Conservation (phyloP, 2,797 vertebrate genomes). For the Nannoperca obscura region DNA sequence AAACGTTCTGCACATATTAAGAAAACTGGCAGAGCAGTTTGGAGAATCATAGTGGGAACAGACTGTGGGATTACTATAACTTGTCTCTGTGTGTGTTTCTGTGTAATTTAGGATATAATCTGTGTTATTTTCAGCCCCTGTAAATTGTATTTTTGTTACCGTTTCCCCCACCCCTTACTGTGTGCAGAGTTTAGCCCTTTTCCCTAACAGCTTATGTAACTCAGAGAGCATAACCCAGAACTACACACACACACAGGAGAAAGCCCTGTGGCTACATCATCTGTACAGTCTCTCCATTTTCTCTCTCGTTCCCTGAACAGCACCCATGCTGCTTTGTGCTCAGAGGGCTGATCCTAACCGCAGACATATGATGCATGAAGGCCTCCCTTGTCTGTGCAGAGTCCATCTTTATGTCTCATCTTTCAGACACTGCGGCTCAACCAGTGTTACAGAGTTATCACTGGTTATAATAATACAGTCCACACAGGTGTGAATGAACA, state of each 20-base stretch:
- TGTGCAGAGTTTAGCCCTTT: conserved; percentile 55
- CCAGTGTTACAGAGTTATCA: not conserved
- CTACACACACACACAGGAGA: conserved; percentile 26
- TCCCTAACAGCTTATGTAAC: conserved; percentile 72
- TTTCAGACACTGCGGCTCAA: conserved; percentile 5
- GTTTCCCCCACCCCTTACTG: conserved; percentile 9
- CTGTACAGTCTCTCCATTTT: conserved; percentile 59
- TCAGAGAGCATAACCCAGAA: conserved; percentile 50
- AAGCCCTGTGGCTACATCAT: conserved; percentile 69
- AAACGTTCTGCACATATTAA: conserved; percentile 53
- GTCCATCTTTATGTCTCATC: conserved; percentile 17
- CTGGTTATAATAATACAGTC: not conserved
- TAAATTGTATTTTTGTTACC: conserved; percentile 57
- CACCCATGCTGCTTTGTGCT: conserved; percentile 60
- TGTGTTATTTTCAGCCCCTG: conserved; percentile 45
- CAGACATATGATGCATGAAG: conserved; percentile 57
- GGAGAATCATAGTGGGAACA: conserved; percentile 22
- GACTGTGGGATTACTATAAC: conserved; percentile 7
- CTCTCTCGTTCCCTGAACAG: conserved; percentile 55
- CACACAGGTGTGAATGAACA: conserved; percentile 8
- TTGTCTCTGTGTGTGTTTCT: not conserved
- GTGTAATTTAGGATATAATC: conserved; percentile 28
- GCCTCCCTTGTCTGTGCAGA: conserved; percentile 14
- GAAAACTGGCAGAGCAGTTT: conserved; percentile 40
- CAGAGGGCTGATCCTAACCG: conserved; percentile 42